These are phyloP conservation scores for Amyelois transitella DNA, from an alignment of 1,140 invertebrate species.

Conservation along the genomic window DNA sequence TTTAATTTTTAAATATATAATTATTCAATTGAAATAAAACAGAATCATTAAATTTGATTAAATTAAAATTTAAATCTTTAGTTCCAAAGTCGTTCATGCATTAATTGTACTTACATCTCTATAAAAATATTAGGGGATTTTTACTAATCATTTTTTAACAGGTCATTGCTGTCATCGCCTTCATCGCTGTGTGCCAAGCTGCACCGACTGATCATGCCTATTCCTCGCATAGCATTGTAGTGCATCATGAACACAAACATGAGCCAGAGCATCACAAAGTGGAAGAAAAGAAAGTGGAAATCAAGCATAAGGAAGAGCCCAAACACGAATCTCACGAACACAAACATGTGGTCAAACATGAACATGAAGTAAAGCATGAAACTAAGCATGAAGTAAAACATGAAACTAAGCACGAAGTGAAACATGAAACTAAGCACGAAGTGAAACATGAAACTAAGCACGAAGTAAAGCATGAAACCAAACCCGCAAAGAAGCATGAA, in stretches of 20 bases:
- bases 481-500: neutral
- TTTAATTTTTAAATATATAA: no score
- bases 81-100: no score
- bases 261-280: neutral
- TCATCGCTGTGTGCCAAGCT: neutral
- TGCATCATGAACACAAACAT: slow-evolving; percentile 14
- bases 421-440: neutral
- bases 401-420: neutral
- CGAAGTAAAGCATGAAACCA: neutral
- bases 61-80: no score
- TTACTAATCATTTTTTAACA: neutral
- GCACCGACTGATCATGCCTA: slow-evolving; percentile 1
- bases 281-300: slow-evolving; percentile 10
- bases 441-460: neutral
- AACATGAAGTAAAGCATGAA: neutral
- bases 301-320: slow-evolving; percentile 6
- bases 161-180: slow-evolving; percentile 36
- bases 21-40: no score
- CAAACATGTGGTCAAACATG: neutral
- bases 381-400: neutral
- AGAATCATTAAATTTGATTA: no score
- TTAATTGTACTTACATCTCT: no score
- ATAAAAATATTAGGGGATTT: no score
- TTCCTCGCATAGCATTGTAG: slow-evolving; percentile 13
- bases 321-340: slow-evolving; percentile 17